phyloP scores from a whole-genome alignment of 2,888 invertebrate species.

The Lymantria dispar region DNA sequence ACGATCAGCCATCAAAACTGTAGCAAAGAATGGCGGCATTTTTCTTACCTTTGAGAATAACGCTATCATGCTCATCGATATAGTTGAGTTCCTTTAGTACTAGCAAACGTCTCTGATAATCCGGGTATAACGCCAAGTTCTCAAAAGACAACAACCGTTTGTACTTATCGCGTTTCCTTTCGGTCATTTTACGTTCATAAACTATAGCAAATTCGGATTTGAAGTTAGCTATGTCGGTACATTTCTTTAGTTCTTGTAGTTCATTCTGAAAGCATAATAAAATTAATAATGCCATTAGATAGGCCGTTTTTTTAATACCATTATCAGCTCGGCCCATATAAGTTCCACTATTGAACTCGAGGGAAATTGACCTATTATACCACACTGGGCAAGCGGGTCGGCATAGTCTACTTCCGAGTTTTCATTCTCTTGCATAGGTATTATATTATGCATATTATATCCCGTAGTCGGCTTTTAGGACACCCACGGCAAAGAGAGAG shows the following conservation, averaged over 20 bases:
- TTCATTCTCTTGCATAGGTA: no score
- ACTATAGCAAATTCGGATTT: conserved; percentile 89
- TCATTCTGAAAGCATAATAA: conserved; percentile 45
- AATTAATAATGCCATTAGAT: no score
- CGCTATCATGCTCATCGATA: conserved; percentile 74
- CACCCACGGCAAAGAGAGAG: no score
- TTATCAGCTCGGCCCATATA: no score
- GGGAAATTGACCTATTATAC: no score
- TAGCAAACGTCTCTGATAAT: conserved; percentile 91
- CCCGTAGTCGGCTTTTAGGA: no score
- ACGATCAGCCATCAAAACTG: no score
- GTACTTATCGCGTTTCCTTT: conserved; percentile 85
- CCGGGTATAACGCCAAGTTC: conserved; percentile 93
- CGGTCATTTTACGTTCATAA: conserved; percentile 88
- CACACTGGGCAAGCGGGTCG: no score
- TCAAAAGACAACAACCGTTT: conserved; percentile 91
- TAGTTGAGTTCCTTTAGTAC: conserved; percentile 90
- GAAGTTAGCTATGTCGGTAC: conserved; percentile 90
- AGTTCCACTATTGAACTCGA: no score
- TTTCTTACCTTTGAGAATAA: conserved; percentile 63
- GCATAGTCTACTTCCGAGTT: no score
- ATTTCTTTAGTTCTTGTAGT: conserved; percentile 79
- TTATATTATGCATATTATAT: no score
- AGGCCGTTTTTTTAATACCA: no score
- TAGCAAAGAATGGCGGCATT: neutral